Evolutionary conservation across 2,888 invertebrate species (phyloP).

Genomic region (Malachius bipustulatus): DNA sequence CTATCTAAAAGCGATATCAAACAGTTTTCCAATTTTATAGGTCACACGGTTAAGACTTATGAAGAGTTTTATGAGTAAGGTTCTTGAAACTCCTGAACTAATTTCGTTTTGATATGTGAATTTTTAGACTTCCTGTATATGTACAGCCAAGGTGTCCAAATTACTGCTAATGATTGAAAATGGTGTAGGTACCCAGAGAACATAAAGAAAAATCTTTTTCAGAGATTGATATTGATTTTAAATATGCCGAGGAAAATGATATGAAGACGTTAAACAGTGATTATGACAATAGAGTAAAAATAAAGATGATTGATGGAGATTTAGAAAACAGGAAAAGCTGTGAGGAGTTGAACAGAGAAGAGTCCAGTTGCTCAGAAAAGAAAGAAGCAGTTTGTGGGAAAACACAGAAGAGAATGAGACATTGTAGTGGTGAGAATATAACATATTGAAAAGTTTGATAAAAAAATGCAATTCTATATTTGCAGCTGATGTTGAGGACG

Average conservation of each 20-base stretch:
- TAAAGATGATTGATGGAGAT: slow-evolving; percentile 1
- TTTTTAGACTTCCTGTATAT: slow-evolving; percentile 16
- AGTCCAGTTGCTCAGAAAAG: no score
- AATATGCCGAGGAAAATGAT: slow-evolving; percentile 3
- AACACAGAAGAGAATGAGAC: not conserved
- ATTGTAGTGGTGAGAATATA: slow-evolving; percentile 1
- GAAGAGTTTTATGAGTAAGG: slow-evolving; percentile 5
- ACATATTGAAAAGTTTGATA: not conserved
- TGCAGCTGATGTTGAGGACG: not conserved
- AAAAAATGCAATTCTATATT: not conserved
- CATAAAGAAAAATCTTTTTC: slow-evolving; percentile 10
- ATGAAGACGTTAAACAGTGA: not conserved
- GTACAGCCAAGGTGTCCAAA: slow-evolving; percentile 19
- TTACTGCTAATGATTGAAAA: slow-evolving; percentile 15
- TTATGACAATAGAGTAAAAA: not conserved
- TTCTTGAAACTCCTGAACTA: slow-evolving; percentile 1
- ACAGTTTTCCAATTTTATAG: slow-evolving; percentile 9
- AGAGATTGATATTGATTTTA: slow-evolving; percentile 2
- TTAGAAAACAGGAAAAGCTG: slow-evolving; percentile 1
- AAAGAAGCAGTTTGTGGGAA: no score
- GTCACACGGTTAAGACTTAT: slow-evolving; percentile 8
- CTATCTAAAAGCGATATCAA: slow-evolving; percentile 6
- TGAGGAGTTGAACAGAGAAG: slow-evolving; percentile 3
- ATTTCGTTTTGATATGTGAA: not conserved
- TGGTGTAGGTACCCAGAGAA: slow-evolving; percentile 13